Evolutionary conservation across 2,888 invertebrate genomes (phyloP).

Genomic region (Sarcophaga subvicina): DNA sequence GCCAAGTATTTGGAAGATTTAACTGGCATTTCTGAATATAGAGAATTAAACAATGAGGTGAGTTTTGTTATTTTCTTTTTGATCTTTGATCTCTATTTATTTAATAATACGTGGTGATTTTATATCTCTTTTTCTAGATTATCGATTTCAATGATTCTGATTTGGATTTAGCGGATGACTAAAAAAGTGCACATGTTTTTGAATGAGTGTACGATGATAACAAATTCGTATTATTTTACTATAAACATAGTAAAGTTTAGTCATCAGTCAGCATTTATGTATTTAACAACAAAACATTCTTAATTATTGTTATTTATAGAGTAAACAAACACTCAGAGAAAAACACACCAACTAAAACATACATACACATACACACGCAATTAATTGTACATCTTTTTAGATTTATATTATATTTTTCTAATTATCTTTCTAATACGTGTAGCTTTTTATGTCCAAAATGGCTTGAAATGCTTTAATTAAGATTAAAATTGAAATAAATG

Average conservation of each 20-base stretch:
- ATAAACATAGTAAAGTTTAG: not conserved
- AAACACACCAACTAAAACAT: too few species aligned
- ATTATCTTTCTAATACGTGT: constrained; percentile 5
- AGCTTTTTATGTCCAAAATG: constrained; percentile 35
- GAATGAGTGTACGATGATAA: not conserved
- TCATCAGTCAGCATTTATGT: constrained; percentile 44
- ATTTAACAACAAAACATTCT: constrained; percentile 23
- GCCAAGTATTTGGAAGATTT: constrained; percentile 92
- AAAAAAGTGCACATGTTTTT: constrained; percentile 26
- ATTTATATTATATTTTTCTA: not conserved
- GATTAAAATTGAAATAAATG: not conserved
- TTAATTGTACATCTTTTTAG: constrained; percentile 4
- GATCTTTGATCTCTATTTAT: too few species aligned
- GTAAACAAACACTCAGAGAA: too few species aligned
- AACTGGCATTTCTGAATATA: constrained; percentile 89
- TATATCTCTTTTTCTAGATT: constrained; percentile 74
- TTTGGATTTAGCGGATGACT: constrained; percentile 77
- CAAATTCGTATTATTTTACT: too few species aligned
- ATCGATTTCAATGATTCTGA: constrained; percentile 80
- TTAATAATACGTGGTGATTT: not conserved
- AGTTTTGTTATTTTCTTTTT: not conserved
- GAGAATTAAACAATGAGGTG: constrained; percentile 84
- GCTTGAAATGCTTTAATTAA: constrained; percentile 21
- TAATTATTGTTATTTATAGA: not conserved
- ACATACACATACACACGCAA: not conserved